Evolutionary conservation across 2,888 invertebrate species (phyloP), one percentile per base, ranked within the genome.

Genomic region (Lasiommata megera): DNA sequence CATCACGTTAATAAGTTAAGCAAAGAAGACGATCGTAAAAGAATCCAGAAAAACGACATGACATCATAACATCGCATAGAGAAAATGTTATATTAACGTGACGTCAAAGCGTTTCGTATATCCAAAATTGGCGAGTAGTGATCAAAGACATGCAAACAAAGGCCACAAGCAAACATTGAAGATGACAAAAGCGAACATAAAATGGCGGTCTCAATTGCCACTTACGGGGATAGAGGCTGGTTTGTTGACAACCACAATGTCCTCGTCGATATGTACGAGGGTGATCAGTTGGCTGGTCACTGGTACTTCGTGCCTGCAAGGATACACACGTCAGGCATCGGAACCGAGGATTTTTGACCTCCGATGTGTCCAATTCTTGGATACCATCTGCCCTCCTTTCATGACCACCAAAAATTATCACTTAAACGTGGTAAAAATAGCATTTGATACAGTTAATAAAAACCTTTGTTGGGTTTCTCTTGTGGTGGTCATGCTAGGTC

Each of bases 191-290:
- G 95, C 95, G 93, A 95, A 95, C 92, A 95, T 77, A 80, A 71
- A 73, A 94, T 94, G 94, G 94, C 94, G 90, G 94, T 94, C 94
- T 93, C 94, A 94, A 92, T 93, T 93, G 95, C 95, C 95, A 97
- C 97, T 97, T 96, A 98, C 98, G 92, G 99, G 99, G 93, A 99
- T 98, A 92, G 99, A 99, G 92, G 98, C 97, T 88, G 99, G 99
- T 95, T 99, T 99, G 95, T 99, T 98, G 92, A 99, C 97, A 92
- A 99, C 99, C 92, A 99, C 95, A 93, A 99, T 94, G 93, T 99
- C 98, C 92, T 98, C 97, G 93, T 97, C 98, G 94, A 98, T 97
- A 93, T 97, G 96, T 87, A 99, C 95, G 92, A 99, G 96, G 93
- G 96, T 95, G 93, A 99, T 97, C 92, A 96, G 95, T 93, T 96